phyloP scores from a whole-genome alignment of 2,888 invertebrate genomes.

The Athripsodes cinereus region DNA sequence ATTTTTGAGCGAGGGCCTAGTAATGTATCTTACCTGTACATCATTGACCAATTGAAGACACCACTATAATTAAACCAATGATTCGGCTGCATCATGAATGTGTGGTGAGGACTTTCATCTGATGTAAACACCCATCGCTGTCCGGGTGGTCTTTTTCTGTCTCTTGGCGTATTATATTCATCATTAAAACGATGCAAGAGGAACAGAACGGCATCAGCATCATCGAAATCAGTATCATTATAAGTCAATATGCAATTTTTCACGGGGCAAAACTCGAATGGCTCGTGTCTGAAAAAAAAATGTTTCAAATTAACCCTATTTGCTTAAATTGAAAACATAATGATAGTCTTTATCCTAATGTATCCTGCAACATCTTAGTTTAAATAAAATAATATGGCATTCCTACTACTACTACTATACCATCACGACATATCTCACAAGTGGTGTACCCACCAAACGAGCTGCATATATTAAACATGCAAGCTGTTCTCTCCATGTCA shows the following conservation, averaged over 20 bases:
- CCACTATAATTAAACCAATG: slow-evolving; percentile 43
- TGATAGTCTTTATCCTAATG: no score
- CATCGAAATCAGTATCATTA: slow-evolving; percentile 29
- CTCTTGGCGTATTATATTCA: slow-evolving; percentile 41
- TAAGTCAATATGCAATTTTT: slow-evolving; percentile 49
- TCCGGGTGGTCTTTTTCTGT: slow-evolving; percentile 29
- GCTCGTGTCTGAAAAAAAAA: slow-evolving; percentile 37
- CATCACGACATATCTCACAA: no score
- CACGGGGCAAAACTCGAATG: slow-evolving; percentile 48
- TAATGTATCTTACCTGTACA: slow-evolving; percentile 38
- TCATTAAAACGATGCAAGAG: not conserved
- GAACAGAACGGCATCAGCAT: not conserved
- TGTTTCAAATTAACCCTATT: not conserved
- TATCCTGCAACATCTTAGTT: no score
- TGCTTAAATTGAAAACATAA: no score
- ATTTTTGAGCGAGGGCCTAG: no score
- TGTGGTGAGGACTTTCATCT: slow-evolving; percentile 53
- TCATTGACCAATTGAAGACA: slow-evolving; percentile 55
- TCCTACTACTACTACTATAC: no score
- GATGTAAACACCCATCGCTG: slow-evolving; percentile 57
- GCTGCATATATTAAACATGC: no score
- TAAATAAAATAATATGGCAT: not conserved
- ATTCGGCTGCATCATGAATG: slow-evolving; percentile 41
- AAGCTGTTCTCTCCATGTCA: no score
- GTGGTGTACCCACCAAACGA: no score